phyloP scores from a whole-genome alignment of 1,140 invertebrate genomes.

The Drosophila kohkoa region DNA sequence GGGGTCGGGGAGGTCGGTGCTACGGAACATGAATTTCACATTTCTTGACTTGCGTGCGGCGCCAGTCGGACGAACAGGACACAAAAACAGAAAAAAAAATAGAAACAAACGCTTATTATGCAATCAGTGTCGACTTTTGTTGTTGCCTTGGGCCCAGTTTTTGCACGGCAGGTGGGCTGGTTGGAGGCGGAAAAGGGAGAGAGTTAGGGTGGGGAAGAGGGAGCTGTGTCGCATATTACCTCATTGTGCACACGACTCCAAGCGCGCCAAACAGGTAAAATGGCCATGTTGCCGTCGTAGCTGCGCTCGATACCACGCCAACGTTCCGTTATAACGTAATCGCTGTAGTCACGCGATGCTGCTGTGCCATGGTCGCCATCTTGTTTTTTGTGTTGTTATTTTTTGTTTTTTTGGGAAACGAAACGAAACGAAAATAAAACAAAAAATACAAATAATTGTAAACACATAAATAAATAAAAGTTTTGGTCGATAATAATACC shows the following conservation, averaged over 20 bases:
- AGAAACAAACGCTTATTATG: slow-evolving; percentile 71
- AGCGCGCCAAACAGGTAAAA: slow-evolving; percentile 83
- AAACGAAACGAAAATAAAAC: slow-evolving; percentile 27
- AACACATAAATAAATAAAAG: slow-evolving; percentile 57
- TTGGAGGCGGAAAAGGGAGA: slow-evolving; percentile 1
- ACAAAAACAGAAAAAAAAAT: slow-evolving; percentile 34
- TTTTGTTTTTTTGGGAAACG: slow-evolving; percentile 16
- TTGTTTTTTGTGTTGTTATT: slow-evolving; percentile 45
- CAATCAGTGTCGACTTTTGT: slow-evolving; percentile 75
- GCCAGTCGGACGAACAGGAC: slow-evolving; percentile 58
- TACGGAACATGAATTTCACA: slow-evolving; percentile 68
- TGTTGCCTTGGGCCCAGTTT: slow-evolving; percentile 54
- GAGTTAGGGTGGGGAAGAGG: neutral
- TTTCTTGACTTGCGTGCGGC: slow-evolving; percentile 77
- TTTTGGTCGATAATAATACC: slow-evolving; percentile 32
- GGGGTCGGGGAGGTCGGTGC: slow-evolving; percentile 18
- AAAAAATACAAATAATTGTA: slow-evolving; percentile 54
- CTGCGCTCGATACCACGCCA: slow-evolving; percentile 83
- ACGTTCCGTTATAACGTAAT: slow-evolving; percentile 85
- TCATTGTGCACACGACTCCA: slow-evolving; percentile 84
- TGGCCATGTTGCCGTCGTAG: slow-evolving; percentile 84
- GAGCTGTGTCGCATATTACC: slow-evolving; percentile 68
- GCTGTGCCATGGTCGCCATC: slow-evolving; percentile 68
- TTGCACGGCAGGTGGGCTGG: slow-evolving; percentile 70
- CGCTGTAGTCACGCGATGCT: slow-evolving; percentile 84